phyloP scores from a whole-genome alignment of 1,140 invertebrate species.

The Pomacea maculata region DNA sequence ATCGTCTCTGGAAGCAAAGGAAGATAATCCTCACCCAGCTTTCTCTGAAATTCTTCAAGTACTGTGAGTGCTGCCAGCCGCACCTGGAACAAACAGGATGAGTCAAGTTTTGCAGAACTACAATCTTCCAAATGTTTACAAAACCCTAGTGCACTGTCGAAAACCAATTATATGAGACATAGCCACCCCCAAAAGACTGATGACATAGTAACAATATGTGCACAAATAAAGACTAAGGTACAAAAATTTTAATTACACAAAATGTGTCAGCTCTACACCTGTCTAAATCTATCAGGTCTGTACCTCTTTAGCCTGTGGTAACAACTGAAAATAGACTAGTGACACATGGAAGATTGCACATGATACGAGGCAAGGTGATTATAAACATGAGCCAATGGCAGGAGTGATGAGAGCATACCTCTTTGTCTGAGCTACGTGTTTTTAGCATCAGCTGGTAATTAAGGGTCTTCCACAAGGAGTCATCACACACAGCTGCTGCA shows the following conservation, averaged over 20 bases:
- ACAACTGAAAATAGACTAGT: neutral
- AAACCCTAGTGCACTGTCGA: neutral
- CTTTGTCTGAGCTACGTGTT: constrained; percentile 77
- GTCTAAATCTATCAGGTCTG: too few relatives aligned
- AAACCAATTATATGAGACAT: neutral
- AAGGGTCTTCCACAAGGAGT: constrained; percentile 86
- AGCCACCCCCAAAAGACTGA: neutral
- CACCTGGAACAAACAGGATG: constrained; percentile 47
- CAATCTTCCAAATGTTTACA: too few relatives aligned
- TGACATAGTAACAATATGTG: too few relatives aligned
- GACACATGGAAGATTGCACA: neutral
- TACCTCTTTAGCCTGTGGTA: neutral
- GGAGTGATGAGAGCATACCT: constrained; percentile 51
- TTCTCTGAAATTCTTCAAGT: constrained; percentile 61
- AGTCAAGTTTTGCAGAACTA: neutral
- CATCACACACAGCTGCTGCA: constrained; percentile 82
- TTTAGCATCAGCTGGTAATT: constrained; percentile 91
- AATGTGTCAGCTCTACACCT: too few relatives aligned
- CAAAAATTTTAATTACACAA: too few relatives aligned
- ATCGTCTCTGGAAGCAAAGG: constrained; percentile 66
- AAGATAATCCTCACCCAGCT: constrained; percentile 66
- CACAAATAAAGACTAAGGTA: too few relatives aligned
- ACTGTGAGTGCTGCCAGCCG: constrained; percentile 61
- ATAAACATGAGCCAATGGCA: neutral
- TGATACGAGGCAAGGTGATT: neutral